phyloP scores from a whole-genome alignment of 2,888 invertebrate genomes.

The Portevinia maculata region DNA sequence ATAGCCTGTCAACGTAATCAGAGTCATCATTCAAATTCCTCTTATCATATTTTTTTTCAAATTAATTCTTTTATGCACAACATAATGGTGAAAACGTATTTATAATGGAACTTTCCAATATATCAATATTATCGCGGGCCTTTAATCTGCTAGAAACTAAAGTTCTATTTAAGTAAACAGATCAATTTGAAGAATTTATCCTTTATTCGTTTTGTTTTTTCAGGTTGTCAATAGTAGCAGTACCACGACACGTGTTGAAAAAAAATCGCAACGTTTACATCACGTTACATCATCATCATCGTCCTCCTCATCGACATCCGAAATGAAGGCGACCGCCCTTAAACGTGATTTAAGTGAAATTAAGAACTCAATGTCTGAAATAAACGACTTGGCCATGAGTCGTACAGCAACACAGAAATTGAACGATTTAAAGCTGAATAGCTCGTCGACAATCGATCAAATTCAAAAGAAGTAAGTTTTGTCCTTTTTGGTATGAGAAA shows the following conservation, averaged over 20 bases:
- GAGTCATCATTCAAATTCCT: not conserved
- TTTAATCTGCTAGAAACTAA: not conserved
- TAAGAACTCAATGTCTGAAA: slow-evolving; percentile 93
- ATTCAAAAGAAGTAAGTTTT: slow-evolving; percentile 79
- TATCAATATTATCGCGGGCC: slow-evolving; percentile 2
- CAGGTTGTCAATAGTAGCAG: slow-evolving; percentile 83
- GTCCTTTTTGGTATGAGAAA: not conserved
- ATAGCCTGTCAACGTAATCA: slow-evolving; percentile 15
- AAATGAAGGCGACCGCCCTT: slow-evolving; percentile 92
- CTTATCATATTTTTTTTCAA: slow-evolving; percentile 1
- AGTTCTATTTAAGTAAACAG: not conserved
- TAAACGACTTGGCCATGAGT: slow-evolving; percentile 87
- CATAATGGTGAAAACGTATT: not conserved
- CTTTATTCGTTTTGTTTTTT: slow-evolving; percentile 13
- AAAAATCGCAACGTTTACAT: slow-evolving; percentile 82
- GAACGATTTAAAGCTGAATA: slow-evolving; percentile 80
- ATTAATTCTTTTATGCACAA: not conserved
- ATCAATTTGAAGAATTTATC: not conserved
- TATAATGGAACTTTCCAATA: not conserved
- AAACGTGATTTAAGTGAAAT: slow-evolving; percentile 88
- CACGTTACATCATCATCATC: slow-evolving; percentile 83
- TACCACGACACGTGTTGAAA: slow-evolving; percentile 82
- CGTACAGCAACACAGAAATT: slow-evolving; percentile 78
- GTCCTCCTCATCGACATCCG: slow-evolving; percentile 84
- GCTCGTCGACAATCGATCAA: slow-evolving; percentile 79